Evolutionary conservation across 1,140 invertebrate genomes (phyloP).

Genomic region (Drosophila yakuba): DNA sequence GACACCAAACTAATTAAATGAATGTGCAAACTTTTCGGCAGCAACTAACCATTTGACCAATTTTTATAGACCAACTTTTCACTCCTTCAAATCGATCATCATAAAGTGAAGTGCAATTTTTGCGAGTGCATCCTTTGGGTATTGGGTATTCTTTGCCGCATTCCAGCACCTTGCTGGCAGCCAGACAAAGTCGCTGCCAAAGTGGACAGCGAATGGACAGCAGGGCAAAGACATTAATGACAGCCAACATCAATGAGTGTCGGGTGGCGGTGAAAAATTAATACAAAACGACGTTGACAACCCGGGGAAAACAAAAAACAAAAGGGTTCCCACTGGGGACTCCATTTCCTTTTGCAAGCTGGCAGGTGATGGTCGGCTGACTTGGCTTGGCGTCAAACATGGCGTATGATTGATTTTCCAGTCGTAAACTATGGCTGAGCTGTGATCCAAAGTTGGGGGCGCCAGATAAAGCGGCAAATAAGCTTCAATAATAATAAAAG

Average conservation of each 20-base stretch:
- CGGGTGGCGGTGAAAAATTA: constrained; percentile 71
- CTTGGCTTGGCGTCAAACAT: constrained; percentile 58
- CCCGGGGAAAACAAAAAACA: constrained; percentile 15
- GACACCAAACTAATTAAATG: too few species aligned
- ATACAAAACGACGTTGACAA: constrained; percentile 54
- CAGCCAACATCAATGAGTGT: constrained; percentile 73
- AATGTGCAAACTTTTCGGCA: too few species aligned
- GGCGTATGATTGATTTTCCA: constrained; percentile 80
- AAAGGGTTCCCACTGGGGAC: not conserved
- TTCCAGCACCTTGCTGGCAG: constrained; percentile 14
- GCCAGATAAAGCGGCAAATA: constrained; percentile 78
- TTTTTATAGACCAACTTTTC: not conserved
- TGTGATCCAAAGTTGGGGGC: constrained; percentile 32
- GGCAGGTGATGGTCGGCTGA: constrained; percentile 40
- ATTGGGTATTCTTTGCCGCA: constrained; percentile 30
- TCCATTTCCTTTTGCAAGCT: not conserved
- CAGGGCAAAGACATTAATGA: constrained; percentile 48
- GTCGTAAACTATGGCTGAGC: constrained; percentile 62
- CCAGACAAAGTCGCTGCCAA: constrained; percentile 37
- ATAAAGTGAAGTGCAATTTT: not conserved
- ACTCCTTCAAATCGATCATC: too few species aligned
- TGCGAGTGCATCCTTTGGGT: constrained; percentile 6
- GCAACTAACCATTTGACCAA: too few species aligned
- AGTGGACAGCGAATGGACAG: constrained; percentile 56
- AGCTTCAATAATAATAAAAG: constrained; percentile 84